A percentile compares a stretch with the other conserved stretches of the same genome.
Conservation (phyloP, 2,113 vertebrate genomes). For the Neotragus pygmaeus region DNA sequence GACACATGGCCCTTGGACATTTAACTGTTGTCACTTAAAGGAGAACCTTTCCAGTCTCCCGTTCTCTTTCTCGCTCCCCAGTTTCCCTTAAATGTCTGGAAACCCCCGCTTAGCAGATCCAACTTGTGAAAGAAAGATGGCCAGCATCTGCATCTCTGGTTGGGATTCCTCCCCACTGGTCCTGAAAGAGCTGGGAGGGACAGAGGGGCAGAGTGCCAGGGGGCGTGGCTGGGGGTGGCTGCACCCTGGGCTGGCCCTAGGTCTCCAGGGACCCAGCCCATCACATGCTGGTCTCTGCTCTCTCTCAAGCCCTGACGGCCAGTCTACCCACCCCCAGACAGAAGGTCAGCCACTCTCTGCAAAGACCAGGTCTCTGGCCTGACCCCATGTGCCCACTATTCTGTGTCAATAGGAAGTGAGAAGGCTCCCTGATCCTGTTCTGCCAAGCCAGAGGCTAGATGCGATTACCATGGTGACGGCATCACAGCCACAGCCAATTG, state of each 20-base stretch:
- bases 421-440: not conserved
- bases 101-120: not conserved
- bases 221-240: not conserved
- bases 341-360: not conserved
- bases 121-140: not conserved
- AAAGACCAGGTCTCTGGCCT: not conserved
- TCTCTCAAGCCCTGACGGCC: not conserved
- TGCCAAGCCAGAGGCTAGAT: not conserved
- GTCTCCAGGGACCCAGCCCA: not conserved
- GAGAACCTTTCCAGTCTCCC: not conserved
- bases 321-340: not conserved
- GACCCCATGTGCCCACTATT: not conserved
- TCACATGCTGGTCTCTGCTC: too few relatives aligned
- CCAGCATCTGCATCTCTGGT: not conserved
- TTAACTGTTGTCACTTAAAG: not conserved
- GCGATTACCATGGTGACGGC: not conserved
- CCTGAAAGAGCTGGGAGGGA: not conserved
- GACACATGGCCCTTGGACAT: not conserved
- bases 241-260: not conserved
- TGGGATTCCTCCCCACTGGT: not conserved
- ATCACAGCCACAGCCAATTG: not conserved
- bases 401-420: not conserved
- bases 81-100: not conserved
- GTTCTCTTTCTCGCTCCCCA: not conserved
- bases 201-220: not conserved